Evolutionary conservation across 1,140 invertebrate genomes (phyloP).

Genomic region (Pseudachorutes palmiensis): DNA sequence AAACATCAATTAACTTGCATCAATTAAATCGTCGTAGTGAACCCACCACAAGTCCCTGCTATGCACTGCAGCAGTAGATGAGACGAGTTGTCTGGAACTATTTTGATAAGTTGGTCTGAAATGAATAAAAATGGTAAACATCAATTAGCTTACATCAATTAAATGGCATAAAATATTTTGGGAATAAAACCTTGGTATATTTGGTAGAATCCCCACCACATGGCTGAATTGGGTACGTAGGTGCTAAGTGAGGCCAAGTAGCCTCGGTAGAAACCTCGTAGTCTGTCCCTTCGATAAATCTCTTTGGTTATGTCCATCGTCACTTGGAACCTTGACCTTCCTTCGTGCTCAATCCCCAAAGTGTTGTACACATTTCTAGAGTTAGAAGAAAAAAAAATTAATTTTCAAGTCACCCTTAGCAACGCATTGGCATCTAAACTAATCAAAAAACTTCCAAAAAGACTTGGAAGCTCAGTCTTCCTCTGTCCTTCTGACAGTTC

Average conservation of each 20-base stretch:
- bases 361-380: slow-evolving; percentile 40
- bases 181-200: slow-evolving; percentile 73
- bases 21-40: slow-evolving; percentile 85
- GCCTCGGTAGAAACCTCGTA: slow-evolving; percentile 83
- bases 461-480: no score
- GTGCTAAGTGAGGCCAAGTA: slow-evolving; percentile 83
- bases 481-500: no score
- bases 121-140: slow-evolving; percentile 18
- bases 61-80: slow-evolving; percentile 78
- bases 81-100: slow-evolving; percentile 66
- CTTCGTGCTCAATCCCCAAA: slow-evolving; percentile 43
- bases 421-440: no score
- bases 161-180: slow-evolving; percentile 4
- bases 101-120: slow-evolving; percentile 65
- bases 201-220: slow-evolving; percentile 95
- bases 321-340: slow-evolving; percentile 55
- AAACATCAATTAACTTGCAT: no score
- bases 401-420: no score
- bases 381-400: neutral
- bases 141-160: no score
- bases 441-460: no score
- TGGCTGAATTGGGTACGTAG: slow-evolving; percentile 88
- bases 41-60: slow-evolving; percentile 79
- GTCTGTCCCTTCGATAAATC: slow-evolving; percentile 69
- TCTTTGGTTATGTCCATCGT: slow-evolving; percentile 60